These are phyloP conservation scores for Ceratina calcarata DNA, from an alignment of 1,140 invertebrate genomes.

Conservation along the genomic window DNA sequence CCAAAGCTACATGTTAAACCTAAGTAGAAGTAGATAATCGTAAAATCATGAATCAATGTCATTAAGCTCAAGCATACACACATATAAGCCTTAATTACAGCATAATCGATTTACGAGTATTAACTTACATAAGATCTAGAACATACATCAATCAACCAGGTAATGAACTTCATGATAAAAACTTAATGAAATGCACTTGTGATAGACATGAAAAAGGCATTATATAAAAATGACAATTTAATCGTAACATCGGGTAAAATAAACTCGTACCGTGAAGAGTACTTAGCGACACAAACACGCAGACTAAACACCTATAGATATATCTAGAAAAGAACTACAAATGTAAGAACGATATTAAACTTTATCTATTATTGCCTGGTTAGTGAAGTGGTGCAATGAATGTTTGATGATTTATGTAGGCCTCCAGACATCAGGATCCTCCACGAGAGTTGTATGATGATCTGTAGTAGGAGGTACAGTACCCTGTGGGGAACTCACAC, in stretches of 20 bases:
- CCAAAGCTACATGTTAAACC: not conserved
- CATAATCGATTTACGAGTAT: constrained; percentile 1
- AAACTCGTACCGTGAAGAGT: not conserved
- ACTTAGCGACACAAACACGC: constrained; percentile 2
- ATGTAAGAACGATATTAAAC: constrained; percentile 61
- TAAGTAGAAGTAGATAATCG: not conserved
- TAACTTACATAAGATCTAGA: constrained; percentile 4
- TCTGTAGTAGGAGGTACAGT: constrained; percentile 84
- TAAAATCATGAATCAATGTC: constrained; percentile 7
- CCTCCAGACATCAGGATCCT: constrained; percentile 93
- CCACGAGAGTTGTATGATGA: constrained; percentile 90
- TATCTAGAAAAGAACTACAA: constrained; percentile 6
- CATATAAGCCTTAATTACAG: constrained; percentile 9
- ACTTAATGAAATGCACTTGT: not conserved
- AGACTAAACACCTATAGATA: not conserved
- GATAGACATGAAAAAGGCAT: not conserved
- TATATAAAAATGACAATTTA: not conserved
- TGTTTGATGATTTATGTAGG: constrained; percentile 88
- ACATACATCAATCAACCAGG: not conserved
- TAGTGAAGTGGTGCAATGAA: constrained; percentile 77
- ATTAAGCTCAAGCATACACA: constrained; percentile 4
- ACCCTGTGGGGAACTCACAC: constrained; percentile 83
- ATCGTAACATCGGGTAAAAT: not conserved
- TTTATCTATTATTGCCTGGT: constrained; percentile 78
- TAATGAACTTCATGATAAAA: not conserved